Conservation (phyloP, 2,113 vertebrate species). For the Oenanthe oenanthe region DNA sequence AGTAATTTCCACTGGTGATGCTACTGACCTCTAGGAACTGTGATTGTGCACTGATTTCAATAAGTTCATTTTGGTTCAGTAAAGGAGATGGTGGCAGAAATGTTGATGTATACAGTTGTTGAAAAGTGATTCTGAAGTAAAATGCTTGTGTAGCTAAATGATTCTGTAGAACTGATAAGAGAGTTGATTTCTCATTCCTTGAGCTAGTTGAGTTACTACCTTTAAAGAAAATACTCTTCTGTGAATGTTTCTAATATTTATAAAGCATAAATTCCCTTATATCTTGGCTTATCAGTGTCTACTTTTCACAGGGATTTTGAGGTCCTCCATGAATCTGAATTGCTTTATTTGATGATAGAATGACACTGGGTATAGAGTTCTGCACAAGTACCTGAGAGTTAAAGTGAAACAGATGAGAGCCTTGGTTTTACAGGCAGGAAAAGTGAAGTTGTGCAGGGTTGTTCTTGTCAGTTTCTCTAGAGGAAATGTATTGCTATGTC, state of each 20-base stretch:
- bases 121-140: not conserved
- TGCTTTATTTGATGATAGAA: not conserved
- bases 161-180: not conserved
- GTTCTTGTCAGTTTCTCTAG: not conserved
- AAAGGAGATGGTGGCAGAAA: not conserved
- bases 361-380: not conserved
- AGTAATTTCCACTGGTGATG: slow-evolving; percentile 41
- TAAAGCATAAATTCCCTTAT: not conserved
- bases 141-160: not conserved
- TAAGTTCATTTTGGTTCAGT: not conserved
- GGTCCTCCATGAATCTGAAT: not conserved
- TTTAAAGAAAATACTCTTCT: not conserved
- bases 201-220: not conserved
- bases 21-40: not conserved
- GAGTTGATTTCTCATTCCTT: not conserved
- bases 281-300: not conserved
- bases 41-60: not conserved
- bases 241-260: not conserved
- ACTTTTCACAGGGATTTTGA: not conserved
- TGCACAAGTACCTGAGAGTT: not conserved
- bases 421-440: not conserved
- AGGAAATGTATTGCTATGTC: not conserved
- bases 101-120: accelerated
- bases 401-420: not conserved
- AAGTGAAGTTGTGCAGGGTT: not conserved